Base-by-base conservation (phyloP, 2,113 vertebrate species). In the Lepisosteus oculatus region DNA sequence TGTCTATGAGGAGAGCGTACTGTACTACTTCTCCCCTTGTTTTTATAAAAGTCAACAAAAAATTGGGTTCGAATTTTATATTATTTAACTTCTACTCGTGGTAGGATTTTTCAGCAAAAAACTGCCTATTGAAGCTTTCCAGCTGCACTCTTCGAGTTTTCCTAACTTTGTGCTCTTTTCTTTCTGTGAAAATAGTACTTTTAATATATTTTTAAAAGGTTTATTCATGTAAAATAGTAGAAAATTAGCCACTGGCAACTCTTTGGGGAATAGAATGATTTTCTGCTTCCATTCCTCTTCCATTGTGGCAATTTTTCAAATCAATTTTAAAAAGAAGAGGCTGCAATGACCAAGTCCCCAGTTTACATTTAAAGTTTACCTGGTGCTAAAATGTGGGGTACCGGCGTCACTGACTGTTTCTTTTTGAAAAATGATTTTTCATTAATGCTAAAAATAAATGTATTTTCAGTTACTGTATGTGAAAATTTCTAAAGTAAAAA, bases 81-180 rank as follows among this genome's bases (percentile, higher is more conserved):
- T 56, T 8, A 54, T 64, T 63, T 54, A 65, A 72, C 62, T 11
- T 65, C 29, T 63, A 44, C 11, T 72, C n/a, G 54, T 17, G 51
- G 47, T 56, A 65, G 54, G 62, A 4, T 43, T 42, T 12, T 43
- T 12, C 55, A 62, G 17, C 65, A 8, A 45, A 55, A 51, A 55
- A 65, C 70, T 65, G 62, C 62, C 70, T 65, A 65, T 65, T 41
- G 41, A 43, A 72, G 51, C 47, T 56, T 42, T 84, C 69, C 17
- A 43, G 78, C 47, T 68, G 69, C 54, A 55, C 59, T 72, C 44
- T 81, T 69, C 78, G 84, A 77, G 67, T 78, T 63, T 76, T 73
- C 29, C 78, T 86, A 83, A 86, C 80, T 29, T 29, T 29, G 29
- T 87, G 78, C 82, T 85, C 83, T 89, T 88, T 88, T 88, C 87